phyloP scores from a whole-genome alignment of 2,888 invertebrate genomes.

The Drymonia ruficornis region DNA sequence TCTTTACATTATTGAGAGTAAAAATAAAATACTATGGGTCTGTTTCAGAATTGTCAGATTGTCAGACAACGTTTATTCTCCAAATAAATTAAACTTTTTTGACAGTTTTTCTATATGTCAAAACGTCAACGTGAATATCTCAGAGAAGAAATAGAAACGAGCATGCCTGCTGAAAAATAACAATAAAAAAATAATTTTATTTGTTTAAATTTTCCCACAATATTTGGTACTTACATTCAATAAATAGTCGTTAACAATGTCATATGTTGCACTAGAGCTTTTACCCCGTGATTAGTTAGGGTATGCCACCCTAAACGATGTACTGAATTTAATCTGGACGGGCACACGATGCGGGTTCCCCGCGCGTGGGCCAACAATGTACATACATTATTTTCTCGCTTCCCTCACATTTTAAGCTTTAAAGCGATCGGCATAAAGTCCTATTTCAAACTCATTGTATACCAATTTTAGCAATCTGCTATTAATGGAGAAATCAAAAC shows the following conservation, averaged over 20 bases:
- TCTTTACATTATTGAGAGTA: too few species aligned
- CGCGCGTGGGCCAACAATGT: conserved; percentile 49
- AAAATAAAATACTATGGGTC: too few species aligned
- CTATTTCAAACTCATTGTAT: conserved; percentile 15
- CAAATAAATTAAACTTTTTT: too few species aligned
- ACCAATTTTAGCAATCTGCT: conserved; percentile 62
- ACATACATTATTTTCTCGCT: conserved; percentile 43
- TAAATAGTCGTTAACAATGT: conserved; percentile 29
- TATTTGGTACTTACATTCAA: conserved; percentile 19
- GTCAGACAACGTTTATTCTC: too few species aligned
- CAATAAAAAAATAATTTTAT: neutral
- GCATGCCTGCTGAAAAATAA: neutral
- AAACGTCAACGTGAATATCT: too few species aligned
- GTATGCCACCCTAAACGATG: conserved; percentile 57
- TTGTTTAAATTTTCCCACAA: conserved; percentile 27
- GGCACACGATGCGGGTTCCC: conserved; percentile 72
- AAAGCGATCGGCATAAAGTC: conserved; percentile 9
- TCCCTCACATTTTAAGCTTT: conserved; percentile 33
- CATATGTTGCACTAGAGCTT: conserved; percentile 22
- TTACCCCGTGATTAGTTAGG: conserved; percentile 54
- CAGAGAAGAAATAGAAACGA: neutral
- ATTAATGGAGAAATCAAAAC: conserved; percentile 76
- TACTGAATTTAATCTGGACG: conserved; percentile 58
- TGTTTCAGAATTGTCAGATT: too few species aligned
- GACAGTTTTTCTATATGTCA: too few species aligned